A percentile compares a stretch with the other conserved stretches of the same genome.
phyloP scores from a whole-genome alignment of 1,140 invertebrate species.

The Anastrepha ludens region DNA sequence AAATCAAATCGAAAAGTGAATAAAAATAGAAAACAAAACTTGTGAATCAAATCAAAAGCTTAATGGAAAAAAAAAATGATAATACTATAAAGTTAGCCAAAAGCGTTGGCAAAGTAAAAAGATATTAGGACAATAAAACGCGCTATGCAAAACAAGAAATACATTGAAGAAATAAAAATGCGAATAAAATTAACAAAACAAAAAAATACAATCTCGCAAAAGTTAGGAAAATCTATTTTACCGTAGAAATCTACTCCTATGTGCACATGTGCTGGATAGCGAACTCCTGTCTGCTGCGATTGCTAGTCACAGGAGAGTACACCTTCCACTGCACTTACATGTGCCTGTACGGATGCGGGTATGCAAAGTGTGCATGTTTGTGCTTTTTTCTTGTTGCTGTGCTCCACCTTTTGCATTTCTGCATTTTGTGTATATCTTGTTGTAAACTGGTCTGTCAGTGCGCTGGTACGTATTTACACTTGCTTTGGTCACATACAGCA shows the following conservation, averaged over 20 bases:
- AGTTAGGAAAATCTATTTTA: slow-evolving; percentile 39
- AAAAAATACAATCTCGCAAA: slow-evolving; percentile 13
- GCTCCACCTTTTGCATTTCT: slow-evolving; percentile 45
- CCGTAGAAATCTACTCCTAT: neutral
- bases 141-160: slow-evolving; percentile 31
- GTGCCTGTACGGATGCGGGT: neutral
- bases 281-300: neutral
- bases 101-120: slow-evolving; percentile 34
- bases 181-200: neutral
- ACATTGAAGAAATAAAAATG: slow-evolving; percentile 45
- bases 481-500: neutral
- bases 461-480: neutral
- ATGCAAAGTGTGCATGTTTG: neutral
- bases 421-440: slow-evolving; percentile 48
- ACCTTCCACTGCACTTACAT: neutral
- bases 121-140: slow-evolving; percentile 46
- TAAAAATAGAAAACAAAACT: slow-evolving; percentile 38
- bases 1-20: slow-evolving; percentile 47
- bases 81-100: slow-evolving; percentile 43
- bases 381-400: slow-evolving; percentile 11
- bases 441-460: neutral
- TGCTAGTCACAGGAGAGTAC: neutral
- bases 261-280: neutral
- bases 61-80: slow-evolving; percentile 12
- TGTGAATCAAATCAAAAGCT: slow-evolving; percentile 46